Conservation (phyloP, 2,888 invertebrate species). For the Melieria crassipennis region DNA sequence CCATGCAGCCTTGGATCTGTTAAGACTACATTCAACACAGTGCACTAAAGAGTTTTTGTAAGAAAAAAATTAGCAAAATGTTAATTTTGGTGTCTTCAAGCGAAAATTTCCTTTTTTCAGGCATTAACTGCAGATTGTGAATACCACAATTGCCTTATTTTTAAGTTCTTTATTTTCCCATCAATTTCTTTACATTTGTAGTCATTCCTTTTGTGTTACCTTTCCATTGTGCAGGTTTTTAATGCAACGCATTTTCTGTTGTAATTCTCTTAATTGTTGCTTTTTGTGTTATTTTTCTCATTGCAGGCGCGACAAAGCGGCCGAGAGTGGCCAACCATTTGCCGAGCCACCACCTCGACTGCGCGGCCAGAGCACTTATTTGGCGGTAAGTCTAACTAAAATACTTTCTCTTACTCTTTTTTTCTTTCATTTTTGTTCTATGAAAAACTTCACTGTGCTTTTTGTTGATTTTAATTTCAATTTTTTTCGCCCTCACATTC, state of each 20-base stretch:
- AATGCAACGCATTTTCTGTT: no score
- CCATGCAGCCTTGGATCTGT: no score
- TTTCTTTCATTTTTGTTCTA: slow-evolving; percentile 18
- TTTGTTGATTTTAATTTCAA: background rate
- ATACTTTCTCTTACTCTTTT: background rate
- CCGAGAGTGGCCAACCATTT: slow-evolving; percentile 52
- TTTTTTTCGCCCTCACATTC: no score
- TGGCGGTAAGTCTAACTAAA: slow-evolving; percentile 49
- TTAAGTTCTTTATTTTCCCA: slow-evolving; percentile 1
- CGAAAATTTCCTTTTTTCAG: no score
- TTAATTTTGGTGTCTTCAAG: no score
- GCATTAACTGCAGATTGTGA: no score
- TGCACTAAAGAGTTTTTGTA: no score
- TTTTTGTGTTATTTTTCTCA: slow-evolving; percentile 22
- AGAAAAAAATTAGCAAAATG: no score
- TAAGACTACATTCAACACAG: no score
- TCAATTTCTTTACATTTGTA: slow-evolving; percentile 5
- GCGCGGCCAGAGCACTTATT: slow-evolving; percentile 55
- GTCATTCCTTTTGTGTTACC: background rate
- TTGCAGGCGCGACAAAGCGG: slow-evolving; percentile 53
- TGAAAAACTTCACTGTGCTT: slow-evolving; percentile 7
- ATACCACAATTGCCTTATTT: background rate
- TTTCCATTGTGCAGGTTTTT: no score
- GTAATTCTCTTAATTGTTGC: background rate
- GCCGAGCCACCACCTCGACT: slow-evolving; percentile 50